Percentiles rank a stretch among this genome's conserved stretches.
Conservation (phyloP, 2,888 invertebrate genomes). For the Limnephilus lunatus region DNA sequence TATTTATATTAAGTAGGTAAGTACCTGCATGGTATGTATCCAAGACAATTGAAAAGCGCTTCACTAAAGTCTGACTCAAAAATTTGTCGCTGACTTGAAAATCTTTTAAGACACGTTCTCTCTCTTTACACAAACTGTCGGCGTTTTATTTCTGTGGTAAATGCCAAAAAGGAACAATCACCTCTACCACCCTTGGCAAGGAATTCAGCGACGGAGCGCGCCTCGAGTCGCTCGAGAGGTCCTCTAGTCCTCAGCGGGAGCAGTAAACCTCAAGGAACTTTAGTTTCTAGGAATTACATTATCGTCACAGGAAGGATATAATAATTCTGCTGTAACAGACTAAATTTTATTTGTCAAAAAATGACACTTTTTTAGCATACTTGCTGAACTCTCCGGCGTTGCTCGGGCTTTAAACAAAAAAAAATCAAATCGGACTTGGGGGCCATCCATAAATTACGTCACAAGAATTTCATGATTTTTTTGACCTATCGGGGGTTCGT, state of each 20-base stretch:
- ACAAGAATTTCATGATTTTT: too few relatives aligned
- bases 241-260: neutral
- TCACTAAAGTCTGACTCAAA: neutral
- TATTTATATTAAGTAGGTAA: neutral
- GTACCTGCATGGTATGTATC: neutral
- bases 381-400: neutral
- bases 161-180: neutral
- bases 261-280: neutral
- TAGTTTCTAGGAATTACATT: neutral
- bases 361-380: neutral
- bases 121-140: conserved; percentile 2
- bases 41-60: neutral
- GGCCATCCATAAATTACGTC: too few relatives aligned
- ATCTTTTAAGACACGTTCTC: neutral
- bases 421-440: too few relatives aligned
- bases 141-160: neutral
- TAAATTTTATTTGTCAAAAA: neutral
- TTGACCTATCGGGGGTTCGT: too few relatives aligned
- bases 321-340: neutral
- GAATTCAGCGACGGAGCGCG: neutral
- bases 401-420: too few relatives aligned
- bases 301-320: neutral
- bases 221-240: neutral
- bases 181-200: neutral
- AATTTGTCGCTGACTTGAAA: neutral